Percentiles rank a stretch among this genome's conserved stretches.
Evolutionary conservation across 1,140 invertebrate genomes (phyloP).

Genomic region (Bombus balteatus): DNA sequence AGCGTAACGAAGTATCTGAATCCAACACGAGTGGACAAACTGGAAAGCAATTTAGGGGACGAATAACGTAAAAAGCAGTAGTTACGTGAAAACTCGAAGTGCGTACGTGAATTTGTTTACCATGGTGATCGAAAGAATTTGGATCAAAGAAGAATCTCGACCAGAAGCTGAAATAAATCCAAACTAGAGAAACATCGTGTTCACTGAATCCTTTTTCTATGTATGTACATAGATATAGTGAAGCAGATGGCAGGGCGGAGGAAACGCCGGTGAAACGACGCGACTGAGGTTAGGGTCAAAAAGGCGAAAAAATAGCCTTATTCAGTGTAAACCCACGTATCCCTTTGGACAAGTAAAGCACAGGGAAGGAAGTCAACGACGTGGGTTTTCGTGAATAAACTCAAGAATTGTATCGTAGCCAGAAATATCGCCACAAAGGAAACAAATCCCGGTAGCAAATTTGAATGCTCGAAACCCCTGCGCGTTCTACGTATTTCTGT

Average conservation of each 20-base stretch:
- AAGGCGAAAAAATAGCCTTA: conserved; percentile 55
- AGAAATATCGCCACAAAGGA: conserved; percentile 34
- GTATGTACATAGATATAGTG: not conserved
- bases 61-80: not conserved
- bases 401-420: conserved; percentile 38
- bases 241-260: not conserved
- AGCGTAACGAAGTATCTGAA: not conserved
- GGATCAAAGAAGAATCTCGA: conserved; percentile 30
- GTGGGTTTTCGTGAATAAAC: conserved; percentile 49
- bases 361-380: conserved; percentile 25
- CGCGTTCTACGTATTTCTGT: not conserved
- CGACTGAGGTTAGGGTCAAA: conserved; percentile 14
- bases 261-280: conserved; percentile 17
- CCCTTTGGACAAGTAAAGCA: conserved; percentile 36
- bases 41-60: not conserved
- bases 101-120: conserved; percentile 31
- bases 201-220: conserved; percentile 26
- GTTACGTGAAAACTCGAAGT: conserved; percentile 3
- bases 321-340: conserved; percentile 24
- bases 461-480: not conserved
- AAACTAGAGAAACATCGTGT: conserved; percentile 40
- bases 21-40: not conserved
- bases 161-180: conserved; percentile 32
- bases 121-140: conserved; percentile 35
- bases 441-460: conserved; percentile 26